Base-by-base conservation (phyloP, 2,888 invertebrate genomes). In the Odontothrips loti region DNA sequence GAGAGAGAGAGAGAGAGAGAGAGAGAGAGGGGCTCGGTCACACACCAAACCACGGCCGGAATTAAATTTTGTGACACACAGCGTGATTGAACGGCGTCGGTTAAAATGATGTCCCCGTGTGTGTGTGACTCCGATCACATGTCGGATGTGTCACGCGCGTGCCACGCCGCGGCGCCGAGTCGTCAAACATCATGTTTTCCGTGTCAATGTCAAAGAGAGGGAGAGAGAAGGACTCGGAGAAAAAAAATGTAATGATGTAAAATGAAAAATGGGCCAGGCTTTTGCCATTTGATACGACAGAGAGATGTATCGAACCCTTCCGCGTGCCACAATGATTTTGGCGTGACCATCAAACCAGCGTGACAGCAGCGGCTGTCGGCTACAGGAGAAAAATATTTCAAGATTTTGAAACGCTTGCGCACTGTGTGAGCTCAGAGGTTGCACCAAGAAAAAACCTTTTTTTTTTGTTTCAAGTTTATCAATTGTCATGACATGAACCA, bases 41-140 rank as follows among this genome's bases (percentile, higher is more conserved):
- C 34, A 6, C 34, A 43, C 23, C 68, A 75, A 75, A 75, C 68
- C 58, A 58, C 20, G 12, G 68, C 12, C 68, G 68, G 68, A 75
- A 75, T 75, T 75, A 75, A 75, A 75, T 75, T 75, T 15, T 75
- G 68, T 75, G 68, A 75, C 68, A 75, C 68, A 75, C 23, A 75
- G 68, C 68, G 9, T 75, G 68, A 75, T 75, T 75, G 68, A 75
- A 75, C 68, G 23, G 68, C 68, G 68, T 75, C 68, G 23, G 68
- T 75, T 27, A 75, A 75, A 75, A 75, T 75, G 68, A 75, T 75
- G 68, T 58, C 58, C 58, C 27, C 10, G 68, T 12, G 68, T 3
- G 68, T 68, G n/a, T 10, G 68, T 1, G 58, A 43, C 34, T 43
- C 34, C 34, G 34, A 43, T 43, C 34, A 43, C 34, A 43, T 43